These are phyloP conservation scores for Cephalopterus ornatus DNA, from an alignment of 2,113 vertebrate genomes.

Conservation along the genomic window DNA sequence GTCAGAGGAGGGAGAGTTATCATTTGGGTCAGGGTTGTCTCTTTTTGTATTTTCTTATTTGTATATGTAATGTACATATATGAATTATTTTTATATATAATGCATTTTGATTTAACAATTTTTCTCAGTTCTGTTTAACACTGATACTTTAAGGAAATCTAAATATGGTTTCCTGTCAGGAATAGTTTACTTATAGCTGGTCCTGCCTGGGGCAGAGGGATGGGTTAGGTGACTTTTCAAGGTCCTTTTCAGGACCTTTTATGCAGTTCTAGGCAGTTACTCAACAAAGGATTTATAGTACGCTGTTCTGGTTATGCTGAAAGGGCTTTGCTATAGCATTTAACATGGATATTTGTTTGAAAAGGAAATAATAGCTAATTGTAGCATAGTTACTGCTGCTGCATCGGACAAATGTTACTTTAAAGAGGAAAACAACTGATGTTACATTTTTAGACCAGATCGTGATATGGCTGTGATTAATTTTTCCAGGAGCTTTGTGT, in stretches of 20 bases:
- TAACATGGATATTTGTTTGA: neutral
- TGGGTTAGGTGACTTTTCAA: neutral
- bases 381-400: neutral
- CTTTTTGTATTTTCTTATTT: neutral
- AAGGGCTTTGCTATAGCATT: neutral
- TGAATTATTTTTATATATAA: neutral
- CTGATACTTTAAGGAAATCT: neutral
- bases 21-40: neutral
- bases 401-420: neutral
- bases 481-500: constrained; percentile 48
- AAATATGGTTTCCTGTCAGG: constrained; percentile 17
- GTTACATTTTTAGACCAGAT: constrained; percentile 28
- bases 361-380: constrained; percentile 4
- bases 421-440: constrained; percentile 15
- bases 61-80: neutral
- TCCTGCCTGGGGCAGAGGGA: neutral
- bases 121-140: neutral
- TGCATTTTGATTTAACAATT: neutral
- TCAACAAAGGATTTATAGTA: neutral
- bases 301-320: neutral
- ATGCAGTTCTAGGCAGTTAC: neutral
- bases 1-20: neutral
- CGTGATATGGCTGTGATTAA: constrained; percentile 12
- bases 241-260: neutral
- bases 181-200: constrained; percentile 1